Conservation (phyloP, 1,140 invertebrate genomes). For the Atta texana region DNA sequence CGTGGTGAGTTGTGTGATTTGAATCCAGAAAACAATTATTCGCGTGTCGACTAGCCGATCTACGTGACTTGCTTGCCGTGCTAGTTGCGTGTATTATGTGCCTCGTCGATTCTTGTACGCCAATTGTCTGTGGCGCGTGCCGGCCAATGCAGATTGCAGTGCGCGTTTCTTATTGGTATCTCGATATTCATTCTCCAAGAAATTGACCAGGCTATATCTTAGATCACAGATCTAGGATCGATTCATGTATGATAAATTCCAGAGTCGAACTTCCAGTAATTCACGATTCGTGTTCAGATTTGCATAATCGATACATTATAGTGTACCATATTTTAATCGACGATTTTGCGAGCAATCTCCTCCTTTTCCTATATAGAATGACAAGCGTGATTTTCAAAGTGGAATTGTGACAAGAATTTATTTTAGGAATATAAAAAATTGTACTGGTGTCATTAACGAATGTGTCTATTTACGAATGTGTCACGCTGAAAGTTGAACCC, state of each 20-base stretch:
- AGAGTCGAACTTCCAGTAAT: constrained; percentile 7
- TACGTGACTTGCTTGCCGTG: constrained; percentile 17
- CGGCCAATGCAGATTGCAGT: neutral
- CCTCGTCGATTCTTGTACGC: neutral
- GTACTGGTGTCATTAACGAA: neutral
- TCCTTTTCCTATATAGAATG: neutral
- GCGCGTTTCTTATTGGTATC: neutral
- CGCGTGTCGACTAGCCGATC: neutral
- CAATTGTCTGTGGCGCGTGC: neutral
- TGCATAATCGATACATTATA: neutral
- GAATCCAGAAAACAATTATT: constrained; percentile 20
- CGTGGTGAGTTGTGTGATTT: constrained; percentile 21
- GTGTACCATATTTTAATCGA: constrained; percentile 39
- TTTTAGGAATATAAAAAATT: neutral
- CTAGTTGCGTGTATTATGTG: neutral
- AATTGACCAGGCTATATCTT: neutral
- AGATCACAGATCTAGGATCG: constrained; percentile 59
- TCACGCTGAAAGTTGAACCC: neutral
- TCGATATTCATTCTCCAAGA: neutral
- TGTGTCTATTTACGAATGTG: constrained; percentile 27
- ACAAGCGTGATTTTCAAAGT: neutral
- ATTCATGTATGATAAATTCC: constrained; percentile 45
- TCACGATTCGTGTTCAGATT: neutral
- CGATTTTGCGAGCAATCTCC: neutral
- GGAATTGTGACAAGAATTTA: neutral